phyloP scores from a whole-genome alignment of 1,140 invertebrate genomes.

The Drosophila nigrodunni region DNA sequence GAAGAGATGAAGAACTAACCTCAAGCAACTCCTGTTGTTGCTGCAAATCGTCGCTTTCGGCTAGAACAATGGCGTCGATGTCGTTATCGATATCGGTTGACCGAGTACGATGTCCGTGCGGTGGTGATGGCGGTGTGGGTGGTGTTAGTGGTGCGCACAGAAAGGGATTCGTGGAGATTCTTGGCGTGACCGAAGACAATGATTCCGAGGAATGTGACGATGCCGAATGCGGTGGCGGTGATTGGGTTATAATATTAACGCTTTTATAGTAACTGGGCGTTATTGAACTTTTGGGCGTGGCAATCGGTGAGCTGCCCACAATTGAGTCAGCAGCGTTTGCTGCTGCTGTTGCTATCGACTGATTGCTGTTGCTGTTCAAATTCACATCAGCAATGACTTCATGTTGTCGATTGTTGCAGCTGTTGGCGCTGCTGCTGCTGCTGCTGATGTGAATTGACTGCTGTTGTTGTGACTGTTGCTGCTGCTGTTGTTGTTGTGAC shows the following conservation, averaged over 20 bases:
- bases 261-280: conserved; percentile 77
- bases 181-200: conserved; percentile 84
- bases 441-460: conserved; percentile 33
- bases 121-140: conserved; percentile 46
- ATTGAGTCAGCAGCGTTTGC: conserved; percentile 10
- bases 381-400: conserved; percentile 29
- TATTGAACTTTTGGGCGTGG: conserved; percentile 35
- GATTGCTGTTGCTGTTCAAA: conserved; percentile 27
- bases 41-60: conserved; percentile 29
- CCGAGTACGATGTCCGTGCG: conserved; percentile 3
- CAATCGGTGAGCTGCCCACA: conserved; percentile 27
- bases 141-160: conserved; percentile 66
- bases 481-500: conserved; percentile 41
- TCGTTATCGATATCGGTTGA: conserved; percentile 26
- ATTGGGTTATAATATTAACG: conserved; percentile 83
- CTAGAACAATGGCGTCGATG: conserved; percentile 23
- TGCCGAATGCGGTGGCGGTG: conserved; percentile 77
- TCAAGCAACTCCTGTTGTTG: conserved; percentile 24
- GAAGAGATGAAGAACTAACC: neutral
- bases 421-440: conserved; percentile 29
- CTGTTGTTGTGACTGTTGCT: conserved; percentile 28
- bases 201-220: conserved; percentile 86
- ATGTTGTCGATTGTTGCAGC: conserved; percentile 35
- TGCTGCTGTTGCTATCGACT: conserved; percentile 15
- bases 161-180: conserved; percentile 83